Evolutionary conservation across 2,888 invertebrate genomes (phyloP).

Genomic region (Flexamia atlantica): DNA sequence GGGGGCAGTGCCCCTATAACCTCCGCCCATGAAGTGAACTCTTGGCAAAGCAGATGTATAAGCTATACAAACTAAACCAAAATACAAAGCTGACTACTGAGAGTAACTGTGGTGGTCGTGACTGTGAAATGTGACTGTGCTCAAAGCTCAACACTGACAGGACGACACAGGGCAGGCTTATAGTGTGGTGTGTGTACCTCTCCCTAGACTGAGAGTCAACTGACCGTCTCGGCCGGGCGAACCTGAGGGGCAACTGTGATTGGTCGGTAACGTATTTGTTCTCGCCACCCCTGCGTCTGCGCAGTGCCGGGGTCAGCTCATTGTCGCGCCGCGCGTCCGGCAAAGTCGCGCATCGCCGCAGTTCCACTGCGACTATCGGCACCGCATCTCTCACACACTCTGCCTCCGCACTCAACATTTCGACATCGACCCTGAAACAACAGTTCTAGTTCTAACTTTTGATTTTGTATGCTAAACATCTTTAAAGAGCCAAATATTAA

Average conservation of each 20-base stretch:
- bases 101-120: neutral
- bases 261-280: slow-evolving; percentile 94
- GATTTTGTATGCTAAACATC: neutral
- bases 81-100: neutral
- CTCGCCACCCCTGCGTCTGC: slow-evolving; percentile 84
- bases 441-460: slow-evolving; percentile 32
- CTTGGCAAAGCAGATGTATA: neutral
- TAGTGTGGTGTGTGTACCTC: slow-evolving; percentile 46
- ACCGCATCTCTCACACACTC: slow-evolving; percentile 1
- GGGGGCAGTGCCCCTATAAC: no score
- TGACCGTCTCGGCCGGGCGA: slow-evolving; percentile 69
- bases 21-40: no score
- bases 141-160: neutral
- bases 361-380: slow-evolving; percentile 63
- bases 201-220: slow-evolving; percentile 60
- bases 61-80: neutral
- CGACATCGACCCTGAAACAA: slow-evolving; percentile 50
- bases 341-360: slow-evolving; percentile 74
- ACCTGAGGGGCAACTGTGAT: slow-evolving; percentile 80
- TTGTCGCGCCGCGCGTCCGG: slow-evolving; percentile 72
- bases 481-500: neutral
- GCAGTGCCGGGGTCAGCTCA: slow-evolving; percentile 80
- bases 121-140: neutral
- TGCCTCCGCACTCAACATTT: slow-evolving; percentile 56
- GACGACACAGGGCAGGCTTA: neutral